phyloP scores from a whole-genome alignment of 2,888 invertebrate species.

The Notodromas monacha region DNA sequence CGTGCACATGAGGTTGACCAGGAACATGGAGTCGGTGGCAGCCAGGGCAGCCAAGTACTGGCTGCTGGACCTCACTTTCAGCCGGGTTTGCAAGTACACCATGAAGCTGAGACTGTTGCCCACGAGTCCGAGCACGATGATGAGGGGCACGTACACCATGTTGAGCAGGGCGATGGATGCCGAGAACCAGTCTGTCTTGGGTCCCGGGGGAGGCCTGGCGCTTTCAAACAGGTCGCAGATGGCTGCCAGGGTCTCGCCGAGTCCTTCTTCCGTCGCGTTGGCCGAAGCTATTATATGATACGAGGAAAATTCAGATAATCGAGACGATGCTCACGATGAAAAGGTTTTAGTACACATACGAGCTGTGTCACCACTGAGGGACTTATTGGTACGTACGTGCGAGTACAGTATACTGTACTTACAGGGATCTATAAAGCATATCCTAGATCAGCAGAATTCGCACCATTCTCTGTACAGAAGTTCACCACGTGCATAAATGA shows the following conservation, averaged over 20 bases:
- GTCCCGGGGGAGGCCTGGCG: conserved; percentile 2
- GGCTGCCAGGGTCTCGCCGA: too few species aligned
- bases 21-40: conserved; percentile 25
- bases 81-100: conserved; percentile 25
- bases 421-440: too few species aligned
- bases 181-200: conserved; percentile 11
- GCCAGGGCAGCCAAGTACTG: conserved; percentile 28
- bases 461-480: too few species aligned
- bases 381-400: too few species aligned
- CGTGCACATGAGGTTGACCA: conserved; percentile 22
- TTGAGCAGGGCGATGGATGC: conserved; percentile 20
- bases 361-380: too few species aligned
- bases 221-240: conserved; percentile 5
- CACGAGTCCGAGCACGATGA: conserved; percentile 24
- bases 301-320: conserved; percentile 25
- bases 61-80: conserved; percentile 26
- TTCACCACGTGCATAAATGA: too few species aligned
- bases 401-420: too few species aligned
- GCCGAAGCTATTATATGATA: conserved; percentile 30
- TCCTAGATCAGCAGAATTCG: too few species aligned
- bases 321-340: too few species aligned
- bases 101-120: conserved; percentile 26
- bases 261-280: conserved; percentile 20
- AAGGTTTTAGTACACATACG: too few species aligned
- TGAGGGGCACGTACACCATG: conserved; percentile 24